phyloP scores from a whole-genome alignment of 2,888 invertebrate genomes.

The Ophonus ardosiacus region DNA sequence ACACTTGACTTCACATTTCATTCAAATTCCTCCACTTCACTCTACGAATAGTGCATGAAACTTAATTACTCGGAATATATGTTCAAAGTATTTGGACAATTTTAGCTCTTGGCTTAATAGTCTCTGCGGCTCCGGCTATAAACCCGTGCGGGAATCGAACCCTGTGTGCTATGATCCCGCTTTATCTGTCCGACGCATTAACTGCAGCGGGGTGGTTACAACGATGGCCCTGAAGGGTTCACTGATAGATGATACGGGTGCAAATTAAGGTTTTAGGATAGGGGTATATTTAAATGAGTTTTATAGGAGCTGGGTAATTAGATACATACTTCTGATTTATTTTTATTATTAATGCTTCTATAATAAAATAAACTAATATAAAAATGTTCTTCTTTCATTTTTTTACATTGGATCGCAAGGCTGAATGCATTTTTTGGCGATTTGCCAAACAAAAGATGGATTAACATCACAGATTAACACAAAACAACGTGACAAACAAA shows the following conservation, averaged over 20 bases:
- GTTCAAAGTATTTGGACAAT: slow-evolving; percentile 61
- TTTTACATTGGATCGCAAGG: too few relatives aligned
- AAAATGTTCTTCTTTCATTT: too few relatives aligned
- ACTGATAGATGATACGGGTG: neutral
- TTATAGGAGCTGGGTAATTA: neutral
- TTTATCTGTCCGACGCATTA: neutral
- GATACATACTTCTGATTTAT: neutral
- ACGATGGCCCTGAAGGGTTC: neutral
- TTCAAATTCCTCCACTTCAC: slow-evolving; percentile 23
- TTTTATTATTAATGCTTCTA: too few relatives aligned
- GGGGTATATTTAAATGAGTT: slow-evolving; percentile 25
- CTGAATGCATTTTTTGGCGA: too few relatives aligned
- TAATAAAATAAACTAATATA: too few relatives aligned
- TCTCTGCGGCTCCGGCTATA: slow-evolving; percentile 33
- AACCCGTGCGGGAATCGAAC: slow-evolving; percentile 26
- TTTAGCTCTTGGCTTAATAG: slow-evolving; percentile 19
- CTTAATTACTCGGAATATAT: slow-evolving; percentile 60
- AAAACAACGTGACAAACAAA: too few relatives aligned
- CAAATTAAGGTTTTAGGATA: neutral
- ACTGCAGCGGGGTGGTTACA: neutral
- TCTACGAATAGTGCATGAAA: slow-evolving; percentile 7
- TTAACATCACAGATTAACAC: too few relatives aligned
- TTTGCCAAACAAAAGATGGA: too few relatives aligned
- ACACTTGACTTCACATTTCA: slow-evolving; percentile 10
- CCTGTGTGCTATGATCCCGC: slow-evolving; percentile 20